Conservation (phyloP, 2,113 vertebrate genomes). For the Atherinomorus stipes region DNA sequence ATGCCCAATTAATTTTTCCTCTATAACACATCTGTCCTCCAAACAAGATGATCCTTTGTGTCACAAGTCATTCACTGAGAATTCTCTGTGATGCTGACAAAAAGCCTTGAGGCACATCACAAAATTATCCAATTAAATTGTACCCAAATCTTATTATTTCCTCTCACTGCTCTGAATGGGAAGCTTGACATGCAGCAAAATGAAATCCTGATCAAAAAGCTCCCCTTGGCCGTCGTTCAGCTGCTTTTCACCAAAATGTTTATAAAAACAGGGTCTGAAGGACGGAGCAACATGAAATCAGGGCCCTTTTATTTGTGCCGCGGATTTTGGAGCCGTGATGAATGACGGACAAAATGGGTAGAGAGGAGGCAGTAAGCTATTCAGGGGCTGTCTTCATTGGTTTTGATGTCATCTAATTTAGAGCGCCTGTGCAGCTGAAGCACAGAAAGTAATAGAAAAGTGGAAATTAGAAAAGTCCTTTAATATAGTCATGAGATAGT, state of each 20-base stretch:
- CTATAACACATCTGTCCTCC: not conserved
- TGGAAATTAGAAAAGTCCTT: constrained; percentile 67
- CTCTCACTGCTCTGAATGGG: not conserved
- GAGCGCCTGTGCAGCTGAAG: constrained; percentile 46
- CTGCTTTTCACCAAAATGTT: constrained; percentile 36
- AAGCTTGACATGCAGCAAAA: constrained; percentile 10
- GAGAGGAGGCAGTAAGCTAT: constrained; percentile 19
- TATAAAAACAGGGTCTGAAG: constrained; percentile 33
- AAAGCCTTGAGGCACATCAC: not conserved
- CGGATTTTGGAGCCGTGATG: constrained; percentile 43
- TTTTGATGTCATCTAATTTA: constrained; percentile 72
- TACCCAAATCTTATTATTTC: constrained; percentile 27
- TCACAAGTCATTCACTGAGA: not conserved
- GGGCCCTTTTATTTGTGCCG: constrained; percentile 30
- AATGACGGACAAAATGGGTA: constrained; percentile 22
- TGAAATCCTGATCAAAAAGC: constrained; percentile 16
- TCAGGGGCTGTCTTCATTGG: constrained; percentile 51
- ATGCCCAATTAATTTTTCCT: not conserved
- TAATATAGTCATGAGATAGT: constrained; percentile 70
- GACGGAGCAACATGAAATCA: constrained; percentile 41
- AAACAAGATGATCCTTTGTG: not conserved
- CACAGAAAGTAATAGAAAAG: constrained; percentile 63
- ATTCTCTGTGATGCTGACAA: not conserved
- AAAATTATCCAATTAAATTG: constrained; percentile 8
- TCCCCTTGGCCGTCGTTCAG: constrained; percentile 18